Evolutionary conservation across 2,888 invertebrate genomes (phyloP), one percentile per base, ranked within the genome.

Genomic region (Campoplex capitator): DNA sequence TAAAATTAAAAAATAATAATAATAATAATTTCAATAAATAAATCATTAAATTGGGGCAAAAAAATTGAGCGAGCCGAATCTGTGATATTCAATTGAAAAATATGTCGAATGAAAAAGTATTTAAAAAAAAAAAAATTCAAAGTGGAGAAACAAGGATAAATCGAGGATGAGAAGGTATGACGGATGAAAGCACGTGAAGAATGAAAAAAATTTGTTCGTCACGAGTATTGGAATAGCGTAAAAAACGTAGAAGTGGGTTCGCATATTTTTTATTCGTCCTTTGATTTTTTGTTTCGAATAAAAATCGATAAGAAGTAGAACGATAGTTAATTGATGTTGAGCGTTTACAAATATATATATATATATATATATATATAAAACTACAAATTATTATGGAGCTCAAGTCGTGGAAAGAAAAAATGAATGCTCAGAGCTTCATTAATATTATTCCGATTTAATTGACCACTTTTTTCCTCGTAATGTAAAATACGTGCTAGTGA

Each of bases 371-470:
- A 23, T 23, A 23, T 23, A 68, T 23, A 35, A 38, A 42, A 13
- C 9, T 11, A 23, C 9, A 23, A 13, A 13, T 45, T 13, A 70
- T 45, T 70, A 7, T 13, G 4, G 7, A 42, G 13, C 45, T 6
- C 7, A 42, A 42, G 23, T 45, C 9, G 23, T 48, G 16, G 28
- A 48, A 23, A 16, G 28, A 28, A 42, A 16, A 48, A 45, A 38
- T 32, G 9, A 18, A 18, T 51, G 16, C 18, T 28, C 45, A 16
- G n/a, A 9, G 32, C 11, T 18, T 28, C 3, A 32, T n/a, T 28
- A 74, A 16, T 54, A 16, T 42, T 23, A 11, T 54, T 58, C 28
- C 35, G 74, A 74, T 23, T 28, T 54, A 56, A 58, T 74, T 58
- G 56, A 58, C 32, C 48, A 32, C 56, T 74, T 35, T 73, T 54